A percentile compares a stretch with the other conserved stretches of the same genome.
Evolutionary conservation across 92 coral and sea anemone species (phyloP).

Genomic region (Ricordea florida): DNA sequence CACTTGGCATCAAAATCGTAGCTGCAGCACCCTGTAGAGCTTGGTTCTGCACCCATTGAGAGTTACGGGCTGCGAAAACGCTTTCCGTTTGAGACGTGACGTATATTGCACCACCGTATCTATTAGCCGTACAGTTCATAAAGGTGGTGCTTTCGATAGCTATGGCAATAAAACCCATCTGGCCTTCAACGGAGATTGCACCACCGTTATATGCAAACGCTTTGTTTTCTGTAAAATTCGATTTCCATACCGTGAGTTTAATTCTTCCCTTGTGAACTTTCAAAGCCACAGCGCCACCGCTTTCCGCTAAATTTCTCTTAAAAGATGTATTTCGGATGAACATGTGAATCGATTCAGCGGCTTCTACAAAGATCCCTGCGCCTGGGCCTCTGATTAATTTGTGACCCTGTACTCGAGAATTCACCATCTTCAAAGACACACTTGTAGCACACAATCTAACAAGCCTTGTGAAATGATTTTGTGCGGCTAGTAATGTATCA

Average conservation of each 20-base stretch:
- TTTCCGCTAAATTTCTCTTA: background rate
- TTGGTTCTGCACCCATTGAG: background rate
- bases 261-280: background rate
- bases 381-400: background rate
- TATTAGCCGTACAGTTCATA: background rate
- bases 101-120: background rate
- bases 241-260: background rate
- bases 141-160: background rate
- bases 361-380: background rate
- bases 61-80: background rate
- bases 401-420: background rate
- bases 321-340: background rate
- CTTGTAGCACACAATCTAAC: background rate
- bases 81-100: background rate
- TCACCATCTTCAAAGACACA: background rate
- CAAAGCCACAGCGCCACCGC: background rate
- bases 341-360: background rate
- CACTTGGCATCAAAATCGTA: background rate
- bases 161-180: background rate
- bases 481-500: background rate
- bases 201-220: background rate
- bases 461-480: background rate
- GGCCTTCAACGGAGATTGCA: background rate
- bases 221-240: background rate
- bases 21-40: background rate